Conservation (phyloP, 2,888 invertebrate species). For the Philereme vetulata region DNA sequence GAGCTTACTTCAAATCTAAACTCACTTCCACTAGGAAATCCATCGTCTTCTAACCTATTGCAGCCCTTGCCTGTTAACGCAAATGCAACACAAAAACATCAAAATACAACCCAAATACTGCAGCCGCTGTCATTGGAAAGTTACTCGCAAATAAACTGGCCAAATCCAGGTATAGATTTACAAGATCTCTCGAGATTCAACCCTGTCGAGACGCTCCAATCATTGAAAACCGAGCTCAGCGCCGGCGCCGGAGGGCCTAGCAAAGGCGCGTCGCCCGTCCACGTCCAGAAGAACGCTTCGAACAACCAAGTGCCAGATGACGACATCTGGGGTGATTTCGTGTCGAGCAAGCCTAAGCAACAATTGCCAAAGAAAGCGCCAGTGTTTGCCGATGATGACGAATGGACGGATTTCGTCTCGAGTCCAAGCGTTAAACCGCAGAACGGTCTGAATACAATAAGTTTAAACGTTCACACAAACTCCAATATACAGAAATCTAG, state of each 20-base stretch:
- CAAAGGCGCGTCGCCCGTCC: slow-evolving; percentile 66
- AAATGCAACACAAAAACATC: slow-evolving; percentile 50
- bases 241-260: slow-evolving; percentile 56
- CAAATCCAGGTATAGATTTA: slow-evolving; percentile 83
- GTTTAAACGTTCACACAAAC: slow-evolving; percentile 76
- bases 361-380: slow-evolving; percentile 55
- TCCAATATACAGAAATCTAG: slow-evolving; percentile 64
- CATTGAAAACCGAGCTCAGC: slow-evolving; percentile 68
- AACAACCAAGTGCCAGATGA: slow-evolving; percentile 69
- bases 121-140: slow-evolving; percentile 78
- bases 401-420: slow-evolving; percentile 80
- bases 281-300: slow-evolving; percentile 50
- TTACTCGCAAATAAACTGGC: slow-evolving; percentile 85
- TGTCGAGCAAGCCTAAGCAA: slow-evolving; percentile 76
- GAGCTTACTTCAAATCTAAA: slow-evolving; percentile 41
- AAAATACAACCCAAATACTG: slow-evolving; percentile 71
- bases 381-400: slow-evolving; percentile 69
- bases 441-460: slow-evolving; percentile 77
- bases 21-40: slow-evolving; percentile 34
- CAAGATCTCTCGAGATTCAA: slow-evolving; percentile 79
- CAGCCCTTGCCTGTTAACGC: slow-evolving; percentile 57
- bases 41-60: slow-evolving; percentile 48
- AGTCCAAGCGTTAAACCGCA: slow-evolving; percentile 71
- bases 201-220: slow-evolving; percentile 75
- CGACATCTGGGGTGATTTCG: slow-evolving; percentile 86